These are phyloP conservation scores for Reticulitermes speratus DNA, from an alignment of 1,140 invertebrate species.

Conservation along the genomic window DNA sequence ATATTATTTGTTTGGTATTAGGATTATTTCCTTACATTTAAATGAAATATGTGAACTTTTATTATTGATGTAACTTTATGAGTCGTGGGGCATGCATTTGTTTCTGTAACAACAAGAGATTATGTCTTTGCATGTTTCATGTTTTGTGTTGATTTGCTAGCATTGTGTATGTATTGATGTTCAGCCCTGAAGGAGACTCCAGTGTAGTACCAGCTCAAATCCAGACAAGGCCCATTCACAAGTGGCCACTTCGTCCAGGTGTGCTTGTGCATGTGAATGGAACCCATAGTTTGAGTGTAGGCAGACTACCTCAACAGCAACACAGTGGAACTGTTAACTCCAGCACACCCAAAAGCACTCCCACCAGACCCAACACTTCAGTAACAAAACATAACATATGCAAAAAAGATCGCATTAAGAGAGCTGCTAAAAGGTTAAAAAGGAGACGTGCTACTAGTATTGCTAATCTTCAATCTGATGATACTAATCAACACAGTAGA, in stretches of 20 bases:
- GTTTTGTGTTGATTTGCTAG: neutral
- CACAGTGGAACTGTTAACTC: neutral
- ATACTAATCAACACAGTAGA: constrained; percentile 40
- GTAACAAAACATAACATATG: neutral
- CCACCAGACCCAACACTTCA: neutral
- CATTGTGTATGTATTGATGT: constrained; percentile 25
- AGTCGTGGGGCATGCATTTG: neutral
- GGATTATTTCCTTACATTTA: no score
- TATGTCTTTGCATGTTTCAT: neutral
- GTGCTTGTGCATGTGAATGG: constrained; percentile 84
- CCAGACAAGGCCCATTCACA: constrained; percentile 50
- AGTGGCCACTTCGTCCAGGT: constrained; percentile 85
- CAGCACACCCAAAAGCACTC: constrained; percentile 11
- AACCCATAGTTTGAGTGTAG: constrained; percentile 56
- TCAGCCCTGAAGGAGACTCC: constrained; percentile 41
- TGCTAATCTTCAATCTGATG: constrained; percentile 31
- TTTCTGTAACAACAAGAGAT: neutral
- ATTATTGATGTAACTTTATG: neutral
- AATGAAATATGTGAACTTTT: neutral
- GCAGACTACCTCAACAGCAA: constrained; percentile 36
- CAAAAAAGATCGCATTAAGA: constrained; percentile 16
- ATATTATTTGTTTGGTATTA: no score
- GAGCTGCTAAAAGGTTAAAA: constrained; percentile 28
- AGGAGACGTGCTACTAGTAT: constrained; percentile 28
- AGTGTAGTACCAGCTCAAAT: constrained; percentile 43